These are phyloP conservation scores for Motacilla alba DNA, from an alignment of 2,113 vertebrate genomes.

Conservation along the genomic window DNA sequence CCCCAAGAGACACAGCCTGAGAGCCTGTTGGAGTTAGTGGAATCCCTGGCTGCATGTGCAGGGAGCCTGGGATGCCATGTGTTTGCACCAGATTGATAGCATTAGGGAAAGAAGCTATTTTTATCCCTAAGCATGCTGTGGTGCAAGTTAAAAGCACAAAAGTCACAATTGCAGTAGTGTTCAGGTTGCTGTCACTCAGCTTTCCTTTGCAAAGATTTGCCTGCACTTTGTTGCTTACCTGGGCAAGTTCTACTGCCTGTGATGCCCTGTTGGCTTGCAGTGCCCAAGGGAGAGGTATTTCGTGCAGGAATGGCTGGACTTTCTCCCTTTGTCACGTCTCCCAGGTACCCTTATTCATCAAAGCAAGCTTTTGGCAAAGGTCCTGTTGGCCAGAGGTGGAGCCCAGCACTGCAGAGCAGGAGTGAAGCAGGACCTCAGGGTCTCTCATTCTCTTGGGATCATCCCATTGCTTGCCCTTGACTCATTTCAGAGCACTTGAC, in stretches of 20 bases:
- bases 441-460: neutral
- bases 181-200: neutral
- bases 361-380: neutral
- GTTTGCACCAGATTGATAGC: neutral
- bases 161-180: neutral
- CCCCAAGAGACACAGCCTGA: neutral
- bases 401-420: neutral
- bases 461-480: neutral
- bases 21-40: neutral
- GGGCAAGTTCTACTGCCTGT: neutral
- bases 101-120: neutral
- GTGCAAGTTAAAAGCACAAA: neutral
- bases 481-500: conserved; percentile 9
- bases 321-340: neutral
- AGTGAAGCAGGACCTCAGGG: neutral
- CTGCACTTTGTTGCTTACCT: neutral
- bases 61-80: neutral
- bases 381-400: neutral
- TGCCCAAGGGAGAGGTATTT: neutral
- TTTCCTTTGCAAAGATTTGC: neutral
- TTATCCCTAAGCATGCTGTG: neutral
- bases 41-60: neutral
- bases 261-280: neutral
- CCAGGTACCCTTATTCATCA: too few relatives aligned
- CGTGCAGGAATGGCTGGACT: neutral